phyloP scores from a whole-genome alignment of 2,113 vertebrate species.

The Accipiter cooperii region DNA sequence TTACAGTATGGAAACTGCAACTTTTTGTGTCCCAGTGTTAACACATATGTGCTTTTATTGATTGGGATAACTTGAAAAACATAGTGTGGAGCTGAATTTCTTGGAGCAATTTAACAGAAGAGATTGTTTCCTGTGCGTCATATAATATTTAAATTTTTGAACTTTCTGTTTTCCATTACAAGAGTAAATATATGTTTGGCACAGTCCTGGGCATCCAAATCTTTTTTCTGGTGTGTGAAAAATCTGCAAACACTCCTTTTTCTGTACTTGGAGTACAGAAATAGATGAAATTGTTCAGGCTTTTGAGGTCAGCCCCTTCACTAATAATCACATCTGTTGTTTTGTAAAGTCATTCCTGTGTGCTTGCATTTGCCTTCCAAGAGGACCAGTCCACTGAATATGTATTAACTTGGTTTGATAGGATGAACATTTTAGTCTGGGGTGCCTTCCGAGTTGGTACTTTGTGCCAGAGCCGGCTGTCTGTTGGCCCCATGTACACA shows the following conservation, averaged over 20 bases:
- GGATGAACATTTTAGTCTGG: not conserved
- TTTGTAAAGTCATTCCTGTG: not conserved
- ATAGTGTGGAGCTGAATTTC: not conserved
- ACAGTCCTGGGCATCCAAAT: not conserved
- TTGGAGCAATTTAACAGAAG: not conserved
- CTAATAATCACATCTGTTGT: not conserved
- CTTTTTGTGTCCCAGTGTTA: not conserved
- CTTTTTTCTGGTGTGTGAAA: not conserved
- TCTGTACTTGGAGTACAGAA: not conserved
- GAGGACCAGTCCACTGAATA: not conserved
- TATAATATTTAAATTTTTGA: not conserved
- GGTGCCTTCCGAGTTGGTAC: not conserved
- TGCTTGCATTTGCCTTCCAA: not conserved
- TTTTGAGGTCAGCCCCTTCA: not conserved
- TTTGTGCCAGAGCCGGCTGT: not conserved
- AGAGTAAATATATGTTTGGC: not conserved
- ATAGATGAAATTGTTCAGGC: not conserved
- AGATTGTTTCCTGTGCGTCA: not conserved
- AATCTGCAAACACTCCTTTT: not conserved
- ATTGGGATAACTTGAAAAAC: not conserved
- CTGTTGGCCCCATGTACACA: not conserved
- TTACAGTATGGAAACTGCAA: not conserved
- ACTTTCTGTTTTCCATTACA: not conserved
- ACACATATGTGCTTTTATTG: fast-evolving
- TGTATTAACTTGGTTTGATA: not conserved